Evolutionary conservation across 2,797 vertebrate genomes (phyloP), one percentile per base, ranked within the genome.

Genomic region (Zalophus californianus): DNA sequence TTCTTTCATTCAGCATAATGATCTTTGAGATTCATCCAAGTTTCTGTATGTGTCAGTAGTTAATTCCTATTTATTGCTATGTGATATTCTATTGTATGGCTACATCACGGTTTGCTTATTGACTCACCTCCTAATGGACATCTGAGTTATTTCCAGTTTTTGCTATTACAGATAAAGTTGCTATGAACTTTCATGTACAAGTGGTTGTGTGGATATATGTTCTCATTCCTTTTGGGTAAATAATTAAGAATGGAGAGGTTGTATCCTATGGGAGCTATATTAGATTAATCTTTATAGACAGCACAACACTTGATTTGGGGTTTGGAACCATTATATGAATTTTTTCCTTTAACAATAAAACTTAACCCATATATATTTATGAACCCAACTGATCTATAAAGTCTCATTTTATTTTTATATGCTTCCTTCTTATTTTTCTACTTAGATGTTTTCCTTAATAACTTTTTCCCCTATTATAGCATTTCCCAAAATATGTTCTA

Each of bases 401-500:
- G 10, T 41, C 29, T 96, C 72, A 89, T 58, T 83, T 90, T 66
- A 27, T 21, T 79, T 90, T 80, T 86, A 62, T 35, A 88, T 21
- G 10, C 3, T 64, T 79, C 60, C 50, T n/a, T 92, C 64, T 66
- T 7, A 20, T 68, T 77, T 96, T 77, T 89, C n/a, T 75, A 52
- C 16, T 86, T 75, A 68, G 79, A 64, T 32, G 14, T 75, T 52
- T 82, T 48, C 50, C 18, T 92, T 66, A 15, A 66, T 64, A 72
- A 50, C 44, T 90, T 32, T n/a, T 66, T 50, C 32, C 52, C 60
- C 11, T 60, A 44, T 25, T 82, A 15, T 70, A 62, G 15, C 50
- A 86, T 96, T 82, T 93, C 14, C 15, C n/a, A 66, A 52, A 60
- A 41, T 86, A n/a, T 60, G 54, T n/a, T 68, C 54, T 95, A 29